Evolutionary conservation across 1,140 invertebrate genomes (phyloP), one percentile per base, ranked within the genome.

Genomic region (Asbolus verrucosus): DNA sequence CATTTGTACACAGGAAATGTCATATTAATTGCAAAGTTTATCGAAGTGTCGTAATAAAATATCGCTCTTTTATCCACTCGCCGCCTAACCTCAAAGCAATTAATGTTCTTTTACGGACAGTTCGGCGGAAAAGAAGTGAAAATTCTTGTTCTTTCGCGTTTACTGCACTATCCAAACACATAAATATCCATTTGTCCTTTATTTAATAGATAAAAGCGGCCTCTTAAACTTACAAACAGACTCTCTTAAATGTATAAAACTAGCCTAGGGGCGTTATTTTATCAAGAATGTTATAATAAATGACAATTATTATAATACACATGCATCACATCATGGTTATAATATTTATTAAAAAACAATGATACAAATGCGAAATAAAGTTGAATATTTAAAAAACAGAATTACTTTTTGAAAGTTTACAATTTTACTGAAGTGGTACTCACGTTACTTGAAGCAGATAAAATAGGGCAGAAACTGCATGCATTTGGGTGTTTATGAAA

Each of bases 141-240:
- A 54, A 54, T 27, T 21, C 46, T 54, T 54, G 46, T 54, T 27
- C 21, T 54, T 54, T 27, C 21, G 27, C 46, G 46, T 27, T 54
- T 9, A 11, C 21, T 9, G 21, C 46, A 1, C 46, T 30, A 21
- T 24, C 46, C 46, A 54, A 54, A 24, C 24, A 54, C 46, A 54
- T 54, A 54, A 54, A 54, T 54, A 54, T 54, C 46, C n/a, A 54
- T 54, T 54, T 54, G 27, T 21, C n/a, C 46, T 21, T 54, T 46
- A 46, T 46, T 46, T 54, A 27, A 27, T 54, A 54, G 27, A 54
- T 54, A 54, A 24, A 14, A 24, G 46, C 46, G 13, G 1, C 9
- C 11, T 36, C 46, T 27, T 54, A 54, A 54, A 54, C 27, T 54
- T 54, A 54, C 11, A 27, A 46, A 19, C 24, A 54, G 46, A 24